These are phyloP conservation scores for Corbicula japonica DNA, from an alignment of 2,888 invertebrate species.

Conservation along the genomic window DNA sequence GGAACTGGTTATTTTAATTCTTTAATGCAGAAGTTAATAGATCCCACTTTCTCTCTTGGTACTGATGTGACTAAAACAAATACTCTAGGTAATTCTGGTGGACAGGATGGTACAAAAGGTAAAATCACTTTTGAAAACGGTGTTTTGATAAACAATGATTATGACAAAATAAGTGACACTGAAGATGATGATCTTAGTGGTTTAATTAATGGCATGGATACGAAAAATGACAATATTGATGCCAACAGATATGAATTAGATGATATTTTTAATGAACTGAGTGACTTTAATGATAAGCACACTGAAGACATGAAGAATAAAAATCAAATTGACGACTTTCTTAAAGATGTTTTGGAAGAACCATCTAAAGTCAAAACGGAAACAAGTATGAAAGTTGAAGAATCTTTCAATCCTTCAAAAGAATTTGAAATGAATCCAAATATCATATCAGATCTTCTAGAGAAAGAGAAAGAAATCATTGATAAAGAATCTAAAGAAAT, in stretches of 20 bases:
- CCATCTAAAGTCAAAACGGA: conserved; percentile 31
- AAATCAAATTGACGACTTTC: conserved; percentile 47
- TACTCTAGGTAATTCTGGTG: conserved; percentile 1
- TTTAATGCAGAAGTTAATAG: conserved; percentile 56
- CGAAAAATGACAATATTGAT: conserved; percentile 43
- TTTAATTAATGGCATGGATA: conserved; percentile 41
- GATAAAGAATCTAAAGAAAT: conserved; percentile 56
- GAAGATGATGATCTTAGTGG: conserved; percentile 60
- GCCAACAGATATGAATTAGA: conserved; percentile 34
- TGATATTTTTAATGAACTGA: conserved; percentile 54
- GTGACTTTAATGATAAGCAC: conserved; percentile 62
- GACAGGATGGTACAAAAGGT: conserved; percentile 22
- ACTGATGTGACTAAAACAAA: conserved; percentile 52
- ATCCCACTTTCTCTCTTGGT: conserved; percentile 48
- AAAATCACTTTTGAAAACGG: conserved; percentile 62
- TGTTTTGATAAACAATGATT: conserved; percentile 56
- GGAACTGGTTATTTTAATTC: conserved; percentile 63
- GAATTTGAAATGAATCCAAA: conserved; percentile 46
- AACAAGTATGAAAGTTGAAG: conserved; percentile 28
- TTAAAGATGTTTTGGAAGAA: conserved; percentile 49
- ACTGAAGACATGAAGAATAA: conserved; percentile 52
- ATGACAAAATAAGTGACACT: conserved; percentile 65
- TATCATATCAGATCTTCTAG: conserved; percentile 52
- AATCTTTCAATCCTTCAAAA: conserved; percentile 29
- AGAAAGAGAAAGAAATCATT: conserved; percentile 58